Base-by-base conservation (phyloP, 1,140 invertebrate genomes). In the Pseudomyrmex flavicornis region DNA sequence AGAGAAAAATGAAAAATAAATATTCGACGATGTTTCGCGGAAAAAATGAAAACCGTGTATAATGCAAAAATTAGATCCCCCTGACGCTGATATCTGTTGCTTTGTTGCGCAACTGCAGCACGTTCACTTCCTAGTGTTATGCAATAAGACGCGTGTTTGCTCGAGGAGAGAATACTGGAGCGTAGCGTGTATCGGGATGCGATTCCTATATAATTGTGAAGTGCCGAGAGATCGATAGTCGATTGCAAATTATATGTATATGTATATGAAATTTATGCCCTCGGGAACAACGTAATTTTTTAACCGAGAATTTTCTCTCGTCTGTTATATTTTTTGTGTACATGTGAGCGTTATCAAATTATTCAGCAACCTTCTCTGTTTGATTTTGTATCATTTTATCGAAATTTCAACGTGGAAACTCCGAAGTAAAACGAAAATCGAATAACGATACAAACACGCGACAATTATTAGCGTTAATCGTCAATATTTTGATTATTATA, bases 41-140 rank as follows among this genome's bases (percentile, higher is more conserved):
- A 46, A 22, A 17, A 50, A 59, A 56, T 7, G 2, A 20, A 44
- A 15, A 50, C 10, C 17, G 8, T 10, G 26, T 12, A 52, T 59
- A 79, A 79, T 22, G 7, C 22, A 68, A 80, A 80, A 59, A 70
- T 80, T 80, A 48, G 15, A 79, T 58, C 44, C 44, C 35, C 20
- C 54, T 46, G 54, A 48, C 20, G 50, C 61, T 76, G 22, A 9
- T 56, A 59, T 79, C 65, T 69, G 13, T 72, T 70, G 54, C 65
- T 70, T 79, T 50, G 52, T 79, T 80, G 22, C 54, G 44, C 66
- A 80, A 80, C 54, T 54, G 8, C 22, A 22, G 54, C 66, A 77
- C 76, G 54, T 80, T 80, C 76, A 80, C 66, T 80, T 80, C 76
- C 76, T 70, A 48, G 76, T 80, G 54, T 80, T 80, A 61, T 72